Percentiles rank a stretch among this genome's conserved stretches.
Conservation (phyloP, 2,113 vertebrate genomes). For the Scalopus aquaticus region DNA sequence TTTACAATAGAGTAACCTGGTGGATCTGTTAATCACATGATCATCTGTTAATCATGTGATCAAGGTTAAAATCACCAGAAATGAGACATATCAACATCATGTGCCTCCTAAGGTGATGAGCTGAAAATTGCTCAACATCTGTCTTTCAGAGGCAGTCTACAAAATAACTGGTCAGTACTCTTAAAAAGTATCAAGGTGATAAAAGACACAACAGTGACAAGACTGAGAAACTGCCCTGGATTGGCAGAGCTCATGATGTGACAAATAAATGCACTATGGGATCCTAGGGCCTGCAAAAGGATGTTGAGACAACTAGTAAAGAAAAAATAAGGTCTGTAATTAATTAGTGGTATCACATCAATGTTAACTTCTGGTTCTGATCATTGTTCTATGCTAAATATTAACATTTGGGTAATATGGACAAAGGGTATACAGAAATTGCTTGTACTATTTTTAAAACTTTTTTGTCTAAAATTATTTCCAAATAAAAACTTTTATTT, state of each 20-base stretch:
- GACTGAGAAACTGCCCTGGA: neutral
- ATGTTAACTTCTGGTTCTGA: neutral
- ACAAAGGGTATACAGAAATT: neutral
- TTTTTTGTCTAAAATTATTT: neutral
- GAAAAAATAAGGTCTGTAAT: neutral
- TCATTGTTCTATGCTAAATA: neutral
- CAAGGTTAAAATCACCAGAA: neutral
- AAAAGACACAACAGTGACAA: neutral
- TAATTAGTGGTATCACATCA: neutral
- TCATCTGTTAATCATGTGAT: neutral
- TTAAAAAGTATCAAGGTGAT: neutral
- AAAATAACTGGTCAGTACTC: neutral
- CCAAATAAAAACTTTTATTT: neutral
- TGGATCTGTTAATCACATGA: neutral
- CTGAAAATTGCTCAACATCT: neutral
- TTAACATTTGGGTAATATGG: neutral
- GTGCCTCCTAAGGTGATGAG: neutral
- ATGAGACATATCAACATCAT: neutral
- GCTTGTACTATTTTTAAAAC: neutral
- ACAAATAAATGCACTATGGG: neutral
- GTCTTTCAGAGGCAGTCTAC: neutral
- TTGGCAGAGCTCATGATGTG: neutral
- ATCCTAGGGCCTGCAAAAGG: neutral
- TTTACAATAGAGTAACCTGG: neutral
- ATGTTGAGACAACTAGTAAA: neutral